phyloP scores from a whole-genome alignment of 2,797 vertebrate species.

The Microtus californicus region DNA sequence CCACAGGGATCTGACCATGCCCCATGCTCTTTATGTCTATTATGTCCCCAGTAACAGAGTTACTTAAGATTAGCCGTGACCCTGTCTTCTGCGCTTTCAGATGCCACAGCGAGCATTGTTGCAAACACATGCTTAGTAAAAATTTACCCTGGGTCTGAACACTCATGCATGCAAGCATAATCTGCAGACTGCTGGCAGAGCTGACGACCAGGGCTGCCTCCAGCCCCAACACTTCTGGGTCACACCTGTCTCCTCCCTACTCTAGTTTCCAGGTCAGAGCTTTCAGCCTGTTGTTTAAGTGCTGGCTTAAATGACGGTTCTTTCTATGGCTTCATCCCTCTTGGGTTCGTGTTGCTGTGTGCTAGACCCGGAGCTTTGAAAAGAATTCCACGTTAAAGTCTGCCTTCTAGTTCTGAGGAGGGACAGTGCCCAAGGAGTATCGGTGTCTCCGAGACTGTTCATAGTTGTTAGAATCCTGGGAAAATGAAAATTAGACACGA shows the following conservation, averaged over 20 bases:
- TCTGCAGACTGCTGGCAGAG: not conserved
- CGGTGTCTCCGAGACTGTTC: not conserved
- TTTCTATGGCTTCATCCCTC: not conserved
- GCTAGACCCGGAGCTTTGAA: conserved; percentile 12
- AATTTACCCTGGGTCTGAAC: not conserved
- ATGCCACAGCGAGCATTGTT: not conserved
- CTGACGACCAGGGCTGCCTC: not conserved
- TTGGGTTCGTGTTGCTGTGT: not conserved
- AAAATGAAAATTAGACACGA: not conserved
- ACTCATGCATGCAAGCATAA: not conserved
- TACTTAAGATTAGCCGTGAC: not conserved
- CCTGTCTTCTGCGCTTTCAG: not conserved
- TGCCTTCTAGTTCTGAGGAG: conserved; percentile 37
- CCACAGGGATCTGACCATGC: not conserved
- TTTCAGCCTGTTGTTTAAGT: not conserved
- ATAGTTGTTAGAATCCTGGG: not conserved
- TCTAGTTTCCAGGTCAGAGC: conserved; percentile 16
- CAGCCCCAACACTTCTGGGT: not conserved
- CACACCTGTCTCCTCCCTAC: not conserved
- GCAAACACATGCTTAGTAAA: not conserved
- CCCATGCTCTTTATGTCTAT: not conserved
- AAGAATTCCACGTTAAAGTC: not conserved
- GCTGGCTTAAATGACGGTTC: not conserved
- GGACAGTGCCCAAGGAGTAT: not conserved
- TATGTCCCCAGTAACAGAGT: not conserved